Conservation (phyloP, 2,888 invertebrate genomes). For the Cyaniris semiargus region DNA sequence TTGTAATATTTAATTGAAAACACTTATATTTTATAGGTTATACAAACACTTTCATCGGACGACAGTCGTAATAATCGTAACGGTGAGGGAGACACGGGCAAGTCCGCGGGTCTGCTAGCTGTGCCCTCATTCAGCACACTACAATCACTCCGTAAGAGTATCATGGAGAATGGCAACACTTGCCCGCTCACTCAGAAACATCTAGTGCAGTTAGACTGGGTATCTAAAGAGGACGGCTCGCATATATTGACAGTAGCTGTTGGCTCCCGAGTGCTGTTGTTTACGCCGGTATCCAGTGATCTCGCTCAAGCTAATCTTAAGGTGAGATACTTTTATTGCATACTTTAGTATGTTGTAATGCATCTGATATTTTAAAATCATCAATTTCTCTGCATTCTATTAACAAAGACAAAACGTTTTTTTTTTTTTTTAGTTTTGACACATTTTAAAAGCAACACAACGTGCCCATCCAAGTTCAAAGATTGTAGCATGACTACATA, state of each 20-base stretch:
- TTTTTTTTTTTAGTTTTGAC: too few relatives aligned
- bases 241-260: slow-evolving; percentile 98
- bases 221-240: slow-evolving; percentile 99
- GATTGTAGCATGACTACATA: too few relatives aligned
- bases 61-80: slow-evolving; percentile 83
- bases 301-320: slow-evolving; percentile 96
- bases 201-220: slow-evolving; percentile 98
- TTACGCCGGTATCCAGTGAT: slow-evolving; percentile 96
- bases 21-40: slow-evolving; percentile 63
- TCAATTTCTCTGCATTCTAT: not conserved
- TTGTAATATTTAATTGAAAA: too few relatives aligned
- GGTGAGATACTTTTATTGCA: slow-evolving; percentile 48
- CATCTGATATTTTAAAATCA: not conserved
- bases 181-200: slow-evolving; percentile 95
- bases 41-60: slow-evolving; percentile 90
- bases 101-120: slow-evolving; percentile 85
- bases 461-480: too few relatives aligned
- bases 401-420: too few relatives aligned
- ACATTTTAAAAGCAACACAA: too few relatives aligned
- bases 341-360: not conserved
- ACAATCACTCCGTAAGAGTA: slow-evolving; percentile 91
- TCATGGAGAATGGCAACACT: slow-evolving; percentile 94
- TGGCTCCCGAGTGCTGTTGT: slow-evolving; percentile 94
- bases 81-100: slow-evolving; percentile 77
- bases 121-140: slow-evolving; percentile 95